Evolutionary conservation across 2,113 vertebrate genomes (phyloP), one percentile per base, ranked within the genome.

Genomic region (Sclerurus mexicanus): DNA sequence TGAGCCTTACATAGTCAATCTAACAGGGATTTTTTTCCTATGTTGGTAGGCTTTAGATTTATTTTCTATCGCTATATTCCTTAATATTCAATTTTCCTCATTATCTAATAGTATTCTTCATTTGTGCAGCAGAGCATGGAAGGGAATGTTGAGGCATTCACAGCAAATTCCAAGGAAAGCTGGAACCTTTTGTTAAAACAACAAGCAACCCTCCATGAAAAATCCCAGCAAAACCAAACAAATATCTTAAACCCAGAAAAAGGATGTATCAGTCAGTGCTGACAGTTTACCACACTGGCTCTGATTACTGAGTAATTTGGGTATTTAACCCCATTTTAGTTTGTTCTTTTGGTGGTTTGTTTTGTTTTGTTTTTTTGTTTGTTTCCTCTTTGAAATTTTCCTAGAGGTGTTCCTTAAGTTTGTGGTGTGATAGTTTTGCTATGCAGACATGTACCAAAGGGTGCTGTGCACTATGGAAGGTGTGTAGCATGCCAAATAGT

Each of bases 261-360:
- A 28, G 0, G 0, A 5, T 79, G 5, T 31, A 35, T 24, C 10
- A 10, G 24, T 72, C 23, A 39, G 18, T 69, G 44, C 44, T 77
- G 59, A 39, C 42, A 49, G 10, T 35, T 63, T 46, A 40, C 20
- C n/a, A 37, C 14, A 16, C 14, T 85, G 46, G 1, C 14, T 73
- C 5, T 37, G 40, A 59, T 93, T 20, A 24, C 39, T 76, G 55
- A 44, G 20, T 69, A 20, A 53, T 87, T 22, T 59, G 33, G 5
- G 6, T 67, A 19, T 53, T 87, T n/a, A 58, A 20, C 6, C 9
- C 88, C 21, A 46, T 10, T 9, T 37, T 46, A 63, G 15, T 60
- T 7, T 44, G 13, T 10, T 46, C 21, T 60, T 24, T 53, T 60
- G 20, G 20, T 47, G 46, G 20, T 14, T n/a, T n/a, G 1, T 13